Evolutionary conservation across 1,140 invertebrate genomes (phyloP).

Genomic region (Sipha flava): DNA sequence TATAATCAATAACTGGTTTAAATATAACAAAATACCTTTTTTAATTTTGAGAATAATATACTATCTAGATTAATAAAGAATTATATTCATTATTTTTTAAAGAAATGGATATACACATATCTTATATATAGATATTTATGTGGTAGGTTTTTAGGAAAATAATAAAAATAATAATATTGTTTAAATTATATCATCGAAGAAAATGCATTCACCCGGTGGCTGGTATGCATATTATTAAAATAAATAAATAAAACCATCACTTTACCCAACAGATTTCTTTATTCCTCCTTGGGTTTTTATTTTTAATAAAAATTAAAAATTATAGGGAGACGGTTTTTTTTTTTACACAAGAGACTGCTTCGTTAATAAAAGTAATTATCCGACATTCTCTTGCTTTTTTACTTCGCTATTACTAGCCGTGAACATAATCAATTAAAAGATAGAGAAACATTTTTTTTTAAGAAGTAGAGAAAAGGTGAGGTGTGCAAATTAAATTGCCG

Average conservation of each 20-base stretch:
- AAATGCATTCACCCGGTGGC: not conserved
- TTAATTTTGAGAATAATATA: too few relatives aligned
- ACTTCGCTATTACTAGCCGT: constrained; percentile 6
- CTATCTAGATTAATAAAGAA: too few relatives aligned
- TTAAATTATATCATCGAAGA: not conserved
- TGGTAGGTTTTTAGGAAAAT: too few relatives aligned
- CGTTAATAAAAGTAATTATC: constrained; percentile 32
- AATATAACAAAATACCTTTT: too few relatives aligned
- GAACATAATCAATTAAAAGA: constrained; percentile 29
- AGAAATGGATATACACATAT: too few relatives aligned
- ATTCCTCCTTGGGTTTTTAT: not conserved
- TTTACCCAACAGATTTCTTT: not conserved
- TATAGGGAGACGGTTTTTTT: not conserved
- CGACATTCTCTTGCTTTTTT: not conserved
- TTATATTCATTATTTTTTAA: too few relatives aligned
- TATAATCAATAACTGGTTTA: too few relatives aligned
- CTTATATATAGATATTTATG: too few relatives aligned
- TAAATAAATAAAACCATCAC: not conserved
- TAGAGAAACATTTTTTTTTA: not conserved
- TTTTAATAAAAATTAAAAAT: constrained; percentile 12
- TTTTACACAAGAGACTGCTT: not conserved
- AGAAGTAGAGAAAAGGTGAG: not conserved
- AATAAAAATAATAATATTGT: too few relatives aligned
- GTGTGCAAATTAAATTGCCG: constrained; percentile 27
- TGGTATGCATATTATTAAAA: too few relatives aligned